Evolutionary conservation across 1,140 invertebrate genomes (phyloP), one percentile per base, ranked within the genome.

Genomic region (Caenorhabditis briggsae): DNA sequence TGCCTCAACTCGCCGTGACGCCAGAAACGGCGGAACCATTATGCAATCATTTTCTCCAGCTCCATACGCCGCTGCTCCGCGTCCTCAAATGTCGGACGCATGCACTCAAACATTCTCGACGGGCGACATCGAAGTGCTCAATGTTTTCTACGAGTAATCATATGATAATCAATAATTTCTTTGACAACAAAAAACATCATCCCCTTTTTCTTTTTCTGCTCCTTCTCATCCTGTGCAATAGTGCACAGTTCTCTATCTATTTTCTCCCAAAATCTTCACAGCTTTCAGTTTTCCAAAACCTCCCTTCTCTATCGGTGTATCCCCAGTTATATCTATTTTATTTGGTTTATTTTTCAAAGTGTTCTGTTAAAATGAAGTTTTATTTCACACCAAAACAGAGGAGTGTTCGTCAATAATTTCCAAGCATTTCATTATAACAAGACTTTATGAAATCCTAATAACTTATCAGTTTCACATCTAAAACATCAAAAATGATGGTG

Each of bases 101-200:
- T 82, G 84, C 23, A 92, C 92, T 20, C 91, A 92, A 88, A 92
- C 91, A 14, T 89, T 92, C 70, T 92, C 90, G n/a, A 92, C 91
- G 82, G 91, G 91, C 46, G 92, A 92, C 82, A 92, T 92, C 56
- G 64, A 88, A 20, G 90, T 92, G 53, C 85, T 91, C 64, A 87
- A 91, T 50, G 87, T 92, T 41, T 91, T 90, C 85, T 91, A 91
- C 84, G 90, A 91, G 55, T 90, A 89, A 53, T 85, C 33, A 53
- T 53, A 9, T 50, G 70, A 78, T 78, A 78, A 78, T 78, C 70
- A 78, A 78, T 46, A 5, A 74, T 46, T 25, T 12, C 46, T 56
- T 25, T 83, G n/a, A 23, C 25, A 46, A 84, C 55, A 53, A 20
- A 18, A 58, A 23, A 41, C 16, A 70, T 18, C 20, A 64, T 48